Evolutionary conservation across 2,797 vertebrate genomes (phyloP).

Genomic region (Lutjanus campechanus): DNA sequence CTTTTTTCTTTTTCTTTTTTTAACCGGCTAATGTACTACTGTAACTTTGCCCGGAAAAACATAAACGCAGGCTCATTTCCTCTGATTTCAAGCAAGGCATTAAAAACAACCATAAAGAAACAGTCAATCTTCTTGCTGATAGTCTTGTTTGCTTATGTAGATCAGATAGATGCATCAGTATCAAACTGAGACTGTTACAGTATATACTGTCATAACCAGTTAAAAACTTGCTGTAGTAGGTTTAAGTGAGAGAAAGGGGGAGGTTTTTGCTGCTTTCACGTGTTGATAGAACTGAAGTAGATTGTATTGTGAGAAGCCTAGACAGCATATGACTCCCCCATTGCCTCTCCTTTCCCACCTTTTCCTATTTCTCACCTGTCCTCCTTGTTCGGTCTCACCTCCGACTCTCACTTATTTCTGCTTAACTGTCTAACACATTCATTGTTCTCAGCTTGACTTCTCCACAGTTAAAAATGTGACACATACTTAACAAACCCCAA

Average conservation of each 20-base stretch:
- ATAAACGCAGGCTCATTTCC: too few species aligned
- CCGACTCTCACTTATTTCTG: slow-evolving; percentile 19
- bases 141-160: too few species aligned
- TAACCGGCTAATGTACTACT: too few species aligned
- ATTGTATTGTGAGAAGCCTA: slow-evolving; percentile 24
- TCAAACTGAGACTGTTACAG: too few species aligned
- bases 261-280: slow-evolving; percentile 14
- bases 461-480: slow-evolving; percentile 3
- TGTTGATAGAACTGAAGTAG: slow-evolving; percentile 29
- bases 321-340: slow-evolving; percentile 13
- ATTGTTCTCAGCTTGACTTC: slow-evolving; percentile 35
- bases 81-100: too few species aligned
- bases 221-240: not conserved
- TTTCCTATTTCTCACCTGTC: slow-evolving; percentile 42
- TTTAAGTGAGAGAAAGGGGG: not conserved
- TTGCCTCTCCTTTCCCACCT: slow-evolving; percentile 15
- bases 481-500: slow-evolving; percentile 14
- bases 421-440: slow-evolving; percentile 25
- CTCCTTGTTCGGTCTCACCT: slow-evolving; percentile 11
- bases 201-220: too few species aligned
- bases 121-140: too few species aligned
- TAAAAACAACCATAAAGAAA: too few species aligned
- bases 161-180: too few species aligned
- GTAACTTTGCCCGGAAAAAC: too few species aligned
- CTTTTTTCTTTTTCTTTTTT: too few species aligned